Base-by-base conservation (phyloP, 2,113 vertebrate genomes). In the Poeciliopsis occidentalis region DNA sequence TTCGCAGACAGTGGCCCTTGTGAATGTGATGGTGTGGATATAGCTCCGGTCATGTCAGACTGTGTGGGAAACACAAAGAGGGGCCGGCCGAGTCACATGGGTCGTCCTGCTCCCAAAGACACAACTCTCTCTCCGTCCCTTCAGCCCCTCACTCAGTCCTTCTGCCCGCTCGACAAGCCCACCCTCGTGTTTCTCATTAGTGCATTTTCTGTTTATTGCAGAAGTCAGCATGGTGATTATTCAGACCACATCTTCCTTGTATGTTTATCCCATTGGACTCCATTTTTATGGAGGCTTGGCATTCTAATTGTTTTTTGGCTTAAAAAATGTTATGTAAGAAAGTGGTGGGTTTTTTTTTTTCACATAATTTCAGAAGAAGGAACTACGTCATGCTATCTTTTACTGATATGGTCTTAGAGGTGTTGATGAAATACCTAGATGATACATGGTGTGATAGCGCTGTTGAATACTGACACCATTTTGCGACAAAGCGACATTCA, bases 11-110 rank as follows among this genome's bases (percentile, higher is more conserved):
- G 87, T 88, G 90, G 85, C 86, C 89, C 81, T 90, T 73, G 83
- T 83, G 82, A 92, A 88, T 76, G 78, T 65, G 73, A 81, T 92
- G 93, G 93, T 77, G 94, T 60, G 85, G 75, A 89, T 95, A 88
- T 85, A 90, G 93, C 78, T 87, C 90, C 4, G 4, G 68, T 91
- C 91, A 91, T 90, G 90, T 86, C 88, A 87, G 90, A 90, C 87
- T 92, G 94, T 96, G 96, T 96, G 96, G 95, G 96, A 96, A 97
- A 96, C 92, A 96, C 89, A 95, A 94, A 95, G 92, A 93, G 88
- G 91, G 93, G 85, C 85, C 91, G 92, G 82, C 85, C n/a, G 68
- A 76, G 85, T 94, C 94, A 93, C 80, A 61, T 89, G 92, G 96
- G 95, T 96, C 95, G 87, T 85, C 64, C 83, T 75, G 91, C 95